Conservation (phyloP, 1,140 invertebrate genomes). For the Cotesia glomerata region DNA sequence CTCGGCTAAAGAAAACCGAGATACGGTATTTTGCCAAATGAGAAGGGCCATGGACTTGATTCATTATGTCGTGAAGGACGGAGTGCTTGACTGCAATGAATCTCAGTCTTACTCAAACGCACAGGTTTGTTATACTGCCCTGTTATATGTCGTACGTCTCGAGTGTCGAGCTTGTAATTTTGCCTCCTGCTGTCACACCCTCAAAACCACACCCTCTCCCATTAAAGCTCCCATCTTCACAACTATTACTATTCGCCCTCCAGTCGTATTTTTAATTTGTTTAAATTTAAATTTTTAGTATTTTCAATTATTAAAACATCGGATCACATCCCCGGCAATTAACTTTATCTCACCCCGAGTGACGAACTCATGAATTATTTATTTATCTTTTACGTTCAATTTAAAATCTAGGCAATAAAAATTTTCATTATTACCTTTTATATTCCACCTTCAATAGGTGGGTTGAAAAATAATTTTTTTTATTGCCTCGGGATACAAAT, state of each 20-base stretch:
- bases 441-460: not conserved
- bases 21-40: conserved; percentile 98
- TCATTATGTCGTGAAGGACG: conserved; percentile 96
- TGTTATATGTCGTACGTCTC: not conserved
- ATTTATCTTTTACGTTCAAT: too few species aligned
- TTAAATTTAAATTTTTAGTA: too few species aligned
- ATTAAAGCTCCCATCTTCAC: not conserved
- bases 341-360: too few species aligned
- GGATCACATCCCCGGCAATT: too few species aligned
- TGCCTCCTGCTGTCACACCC: not conserved
- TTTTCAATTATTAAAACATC: too few species aligned
- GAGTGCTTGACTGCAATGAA: conserved; percentile 73
- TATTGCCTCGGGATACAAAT: too few species aligned
- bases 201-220: not conserved
- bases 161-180: not conserved
- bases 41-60: conserved; percentile 95
- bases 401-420: too few species aligned
- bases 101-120: conserved; percentile 61
- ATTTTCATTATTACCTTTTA: not conserved
- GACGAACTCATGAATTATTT: too few species aligned
- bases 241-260: not conserved
- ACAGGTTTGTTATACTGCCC: conserved; percentile 45
- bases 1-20: conserved; percentile 91
- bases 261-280: too few species aligned
- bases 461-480: not conserved